phyloP scores from a whole-genome alignment of 1,140 invertebrate species.

The Thaumatotibia leucotreta region DNA sequence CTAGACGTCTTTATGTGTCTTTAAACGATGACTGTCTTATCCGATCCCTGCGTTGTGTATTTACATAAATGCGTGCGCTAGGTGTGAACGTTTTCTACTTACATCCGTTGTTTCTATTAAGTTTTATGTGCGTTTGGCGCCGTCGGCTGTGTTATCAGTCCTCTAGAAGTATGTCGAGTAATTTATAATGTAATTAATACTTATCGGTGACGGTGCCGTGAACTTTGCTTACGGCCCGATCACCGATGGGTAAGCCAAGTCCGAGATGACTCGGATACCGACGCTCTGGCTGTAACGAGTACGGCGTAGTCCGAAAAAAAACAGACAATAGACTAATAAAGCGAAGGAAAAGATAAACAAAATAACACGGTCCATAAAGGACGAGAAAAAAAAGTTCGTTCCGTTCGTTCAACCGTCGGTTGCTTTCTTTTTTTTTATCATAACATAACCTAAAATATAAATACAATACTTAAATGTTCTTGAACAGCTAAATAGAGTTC shows the following conservation, averaged over 20 bases:
- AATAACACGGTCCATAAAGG: neutral
- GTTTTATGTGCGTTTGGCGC: constrained; percentile 55
- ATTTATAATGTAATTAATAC: constrained; percentile 72
- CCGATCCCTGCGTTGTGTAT: constrained; percentile 18
- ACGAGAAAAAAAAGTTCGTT: neutral
- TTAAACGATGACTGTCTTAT: constrained; percentile 34
- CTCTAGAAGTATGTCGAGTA: constrained; percentile 60
- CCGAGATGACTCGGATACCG: constrained; percentile 16
- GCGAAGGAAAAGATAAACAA: constrained; percentile 5
- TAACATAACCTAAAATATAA: neutral
- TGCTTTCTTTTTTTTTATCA: neutral
- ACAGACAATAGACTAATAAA: constrained; percentile 10
- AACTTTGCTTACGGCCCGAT: constrained; percentile 44
- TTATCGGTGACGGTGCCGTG: constrained; percentile 52
- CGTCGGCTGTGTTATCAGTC: constrained; percentile 56
- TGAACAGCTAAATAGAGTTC: neutral
- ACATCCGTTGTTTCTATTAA: constrained; percentile 23
- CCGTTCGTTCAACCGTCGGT: neutral
- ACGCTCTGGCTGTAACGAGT: neutral
- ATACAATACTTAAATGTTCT: neutral
- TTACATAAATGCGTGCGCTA: constrained; percentile 25
- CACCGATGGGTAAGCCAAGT: constrained; percentile 9
- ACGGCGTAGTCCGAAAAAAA: neutral
- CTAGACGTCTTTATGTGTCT: constrained; percentile 29
- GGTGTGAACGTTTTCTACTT: constrained; percentile 21